Percentiles rank a stretch among this genome's conserved stretches.
Evolutionary conservation across 35 echinoderm and acorn worm species (phyloP).

Genomic region (Ophiothrix spiculata): DNA sequence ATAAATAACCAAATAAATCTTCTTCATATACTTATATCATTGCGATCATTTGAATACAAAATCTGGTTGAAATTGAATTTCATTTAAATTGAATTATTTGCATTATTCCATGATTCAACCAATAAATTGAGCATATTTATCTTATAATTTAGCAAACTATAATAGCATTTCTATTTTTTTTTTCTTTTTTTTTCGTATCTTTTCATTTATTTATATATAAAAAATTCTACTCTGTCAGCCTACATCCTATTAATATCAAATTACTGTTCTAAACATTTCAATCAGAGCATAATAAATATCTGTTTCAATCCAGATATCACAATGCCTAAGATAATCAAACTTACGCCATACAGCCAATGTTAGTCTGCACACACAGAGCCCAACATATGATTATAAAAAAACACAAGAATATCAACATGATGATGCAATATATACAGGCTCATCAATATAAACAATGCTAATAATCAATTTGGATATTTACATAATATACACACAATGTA

Average conservation of each 20-base stretch:
- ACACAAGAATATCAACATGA: slow-evolving; percentile 1
- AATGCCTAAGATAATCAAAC: background rate
- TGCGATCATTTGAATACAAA: too few relatives aligned
- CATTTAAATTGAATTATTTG: too few relatives aligned
- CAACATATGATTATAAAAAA: background rate
- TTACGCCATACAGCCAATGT: background rate
- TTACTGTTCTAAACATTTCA: slow-evolving; percentile 4
- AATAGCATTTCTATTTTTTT: too few relatives aligned
- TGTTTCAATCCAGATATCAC: background rate
- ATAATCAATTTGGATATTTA: background rate
- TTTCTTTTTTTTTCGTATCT: background rate
- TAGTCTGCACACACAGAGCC: slow-evolving; percentile 5
- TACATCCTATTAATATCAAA: background rate
- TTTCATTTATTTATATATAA: background rate
- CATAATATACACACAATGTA: slow-evolving; percentile 7
- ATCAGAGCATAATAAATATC: background rate
- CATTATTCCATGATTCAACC: too few relatives aligned
- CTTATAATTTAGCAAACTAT: too few relatives aligned
- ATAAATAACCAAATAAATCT: too few relatives aligned
- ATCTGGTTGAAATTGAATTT: too few relatives aligned
- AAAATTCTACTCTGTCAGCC: background rate
- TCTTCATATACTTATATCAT: too few relatives aligned
- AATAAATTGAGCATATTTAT: too few relatives aligned
- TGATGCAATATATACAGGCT: slow-evolving; percentile 6
- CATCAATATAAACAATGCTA: background rate